phyloP scores from a whole-genome alignment of 2,113 vertebrate genomes.

The Chlamydotis undulata region DNA sequence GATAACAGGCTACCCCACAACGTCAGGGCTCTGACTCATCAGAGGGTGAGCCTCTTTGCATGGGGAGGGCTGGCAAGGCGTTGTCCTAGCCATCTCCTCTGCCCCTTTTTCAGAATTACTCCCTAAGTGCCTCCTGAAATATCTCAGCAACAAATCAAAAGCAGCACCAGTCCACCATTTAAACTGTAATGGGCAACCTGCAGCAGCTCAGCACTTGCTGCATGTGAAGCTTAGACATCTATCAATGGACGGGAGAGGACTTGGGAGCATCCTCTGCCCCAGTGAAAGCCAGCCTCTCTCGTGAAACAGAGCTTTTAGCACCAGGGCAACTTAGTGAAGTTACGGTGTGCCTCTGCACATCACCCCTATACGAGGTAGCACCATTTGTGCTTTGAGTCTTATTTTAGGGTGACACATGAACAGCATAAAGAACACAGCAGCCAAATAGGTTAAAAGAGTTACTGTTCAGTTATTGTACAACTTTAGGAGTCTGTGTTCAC shows the following conservation, averaged over 20 bases:
- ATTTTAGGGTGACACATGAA: neutral
- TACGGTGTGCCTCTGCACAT: neutral
- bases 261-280: neutral
- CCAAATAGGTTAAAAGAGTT: neutral
- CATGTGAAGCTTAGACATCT: neutral
- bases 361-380: neutral
- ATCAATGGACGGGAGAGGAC: neutral
- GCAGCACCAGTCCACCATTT: neutral
- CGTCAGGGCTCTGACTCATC: neutral
- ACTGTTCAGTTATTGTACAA: neutral
- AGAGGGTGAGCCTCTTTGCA: neutral
- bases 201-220: neutral
- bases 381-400: neutral
- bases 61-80: neutral
- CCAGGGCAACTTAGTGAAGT: neutral
- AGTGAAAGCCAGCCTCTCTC: neutral
- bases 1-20: neutral
- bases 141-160: neutral
- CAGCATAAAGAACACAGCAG: neutral
- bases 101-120: neutral
- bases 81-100: neutral
- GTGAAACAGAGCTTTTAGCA: accelerated
- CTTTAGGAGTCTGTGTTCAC: neutral
- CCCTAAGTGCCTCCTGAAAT: neutral
- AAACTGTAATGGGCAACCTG: neutral